A percentile compares a stretch with the other conserved stretches of the same genome.
phyloP scores from a whole-genome alignment of 2,797 vertebrate species.

The Syncerus caffer region DNA sequence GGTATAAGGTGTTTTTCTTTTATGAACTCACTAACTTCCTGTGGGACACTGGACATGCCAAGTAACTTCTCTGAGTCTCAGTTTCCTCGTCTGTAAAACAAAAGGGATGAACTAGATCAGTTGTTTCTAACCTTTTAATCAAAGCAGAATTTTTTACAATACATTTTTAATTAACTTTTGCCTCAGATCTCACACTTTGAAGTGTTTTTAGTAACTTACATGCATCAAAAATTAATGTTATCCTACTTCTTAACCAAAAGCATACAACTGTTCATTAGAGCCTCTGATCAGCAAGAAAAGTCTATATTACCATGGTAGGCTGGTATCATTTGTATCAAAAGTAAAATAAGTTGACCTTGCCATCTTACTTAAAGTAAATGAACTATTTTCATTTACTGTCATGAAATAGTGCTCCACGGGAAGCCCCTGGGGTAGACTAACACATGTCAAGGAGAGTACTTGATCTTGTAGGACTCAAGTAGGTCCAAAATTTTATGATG shows the following conservation, averaged over 20 bases:
- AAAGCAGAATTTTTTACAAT: constrained; percentile 4
- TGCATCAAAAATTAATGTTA: constrained; percentile 27
- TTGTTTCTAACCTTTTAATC: constrained; percentile 46
- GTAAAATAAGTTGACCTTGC: neutral
- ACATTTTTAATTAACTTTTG: constrained; percentile 11
- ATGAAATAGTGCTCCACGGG: neutral
- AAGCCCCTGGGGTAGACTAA: neutral
- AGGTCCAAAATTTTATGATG: neutral
- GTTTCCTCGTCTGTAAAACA: constrained; percentile 56
- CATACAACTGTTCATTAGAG: neutral
- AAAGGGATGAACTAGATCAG: constrained; percentile 44
- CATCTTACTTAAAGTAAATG: neutral
- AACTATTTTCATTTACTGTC: neutral
- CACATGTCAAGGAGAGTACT: neutral
- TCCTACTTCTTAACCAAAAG: neutral
- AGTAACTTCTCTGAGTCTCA: constrained; percentile 60
- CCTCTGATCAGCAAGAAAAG: neutral
- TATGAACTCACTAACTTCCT: constrained; percentile 59
- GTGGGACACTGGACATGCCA: constrained; percentile 53
- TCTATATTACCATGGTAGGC: neutral
- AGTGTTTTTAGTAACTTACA: constrained; percentile 35
- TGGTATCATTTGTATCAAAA: neutral
- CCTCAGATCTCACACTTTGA: constrained; percentile 9
- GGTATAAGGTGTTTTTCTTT: constrained; percentile 3
- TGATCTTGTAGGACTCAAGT: neutral